Percentiles rank a stretch among this genome's conserved stretches.
Conservation (phyloP, 2,113 vertebrate genomes). For the Dolichallabes microphthalmus region DNA sequence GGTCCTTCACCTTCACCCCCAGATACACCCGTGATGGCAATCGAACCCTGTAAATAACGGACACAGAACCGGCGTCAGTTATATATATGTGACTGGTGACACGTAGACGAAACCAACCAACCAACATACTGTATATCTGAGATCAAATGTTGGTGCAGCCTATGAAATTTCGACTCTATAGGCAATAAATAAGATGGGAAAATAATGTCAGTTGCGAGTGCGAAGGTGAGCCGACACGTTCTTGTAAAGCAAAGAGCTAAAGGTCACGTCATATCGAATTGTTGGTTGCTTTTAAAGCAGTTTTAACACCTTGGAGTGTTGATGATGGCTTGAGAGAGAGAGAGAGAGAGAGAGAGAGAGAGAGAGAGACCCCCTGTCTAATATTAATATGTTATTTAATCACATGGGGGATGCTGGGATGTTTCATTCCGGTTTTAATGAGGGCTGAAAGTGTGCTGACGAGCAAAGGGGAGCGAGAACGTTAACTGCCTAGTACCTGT, state of each 20-base stretch:
- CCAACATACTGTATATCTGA: neutral
- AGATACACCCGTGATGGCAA: no score
- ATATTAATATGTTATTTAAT: conserved; percentile 20
- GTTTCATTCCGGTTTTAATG: conserved; percentile 7
- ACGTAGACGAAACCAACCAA: no score
- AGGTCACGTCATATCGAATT: neutral
- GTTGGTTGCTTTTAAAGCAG: neutral
- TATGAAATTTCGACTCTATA: neutral
- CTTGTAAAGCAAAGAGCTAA: neutral
- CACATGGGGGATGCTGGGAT: conserved; percentile 11
- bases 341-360: conserved; percentile 1
- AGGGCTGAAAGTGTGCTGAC: conserved; percentile 19
- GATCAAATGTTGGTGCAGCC: neutral
- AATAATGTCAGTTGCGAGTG: neutral
- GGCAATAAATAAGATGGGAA: neutral
- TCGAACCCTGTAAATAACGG: no score
- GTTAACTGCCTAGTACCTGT: neutral
- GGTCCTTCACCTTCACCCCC: no score
- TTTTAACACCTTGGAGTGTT: neutral
- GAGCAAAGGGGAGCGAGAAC: neutral
- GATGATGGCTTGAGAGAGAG: neutral
- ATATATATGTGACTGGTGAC: no score
- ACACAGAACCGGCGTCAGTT: no score
- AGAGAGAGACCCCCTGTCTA: neutral
- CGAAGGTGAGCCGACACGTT: neutral